A percentile compares a stretch with the other conserved stretches of the same genome.
Conservation (phyloP, 2,888 invertebrate species). For the Liposcelis brunnea region DNA sequence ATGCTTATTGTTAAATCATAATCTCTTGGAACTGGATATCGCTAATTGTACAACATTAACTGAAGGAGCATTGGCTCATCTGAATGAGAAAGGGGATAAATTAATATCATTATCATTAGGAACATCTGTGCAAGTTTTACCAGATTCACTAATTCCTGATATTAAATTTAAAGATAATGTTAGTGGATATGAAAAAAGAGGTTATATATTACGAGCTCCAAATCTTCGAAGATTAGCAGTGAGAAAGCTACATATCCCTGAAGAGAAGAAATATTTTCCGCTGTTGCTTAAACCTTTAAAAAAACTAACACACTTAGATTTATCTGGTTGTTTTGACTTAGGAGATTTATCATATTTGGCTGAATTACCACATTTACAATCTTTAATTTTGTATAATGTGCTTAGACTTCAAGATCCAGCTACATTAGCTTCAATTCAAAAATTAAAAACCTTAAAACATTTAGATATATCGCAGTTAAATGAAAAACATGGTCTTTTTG, state of each 20-base stretch:
- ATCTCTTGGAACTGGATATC: slow-evolving; percentile 54
- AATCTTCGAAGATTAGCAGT: slow-evolving; percentile 36
- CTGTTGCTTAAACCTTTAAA: slow-evolving; percentile 39
- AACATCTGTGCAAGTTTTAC: slow-evolving; percentile 41
- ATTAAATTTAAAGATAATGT: slow-evolving; percentile 5
- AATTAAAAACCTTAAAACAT: slow-evolving; percentile 36
- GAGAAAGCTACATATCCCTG: slow-evolving; percentile 26
- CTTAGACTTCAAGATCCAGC: slow-evolving; percentile 36
- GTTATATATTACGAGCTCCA: slow-evolving; percentile 39
- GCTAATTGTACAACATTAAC: slow-evolving; percentile 54
- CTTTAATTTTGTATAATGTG: slow-evolving; percentile 68
- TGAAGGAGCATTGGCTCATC: slow-evolving; percentile 40
- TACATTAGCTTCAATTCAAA: slow-evolving; percentile 26
- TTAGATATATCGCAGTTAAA: slow-evolving; percentile 71
- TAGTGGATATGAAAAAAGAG: slow-evolving; percentile 21
- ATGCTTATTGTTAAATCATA: slow-evolving; percentile 51
- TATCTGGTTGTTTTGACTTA: slow-evolving; percentile 46
- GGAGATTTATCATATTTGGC: slow-evolving; percentile 48
- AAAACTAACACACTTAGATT: slow-evolving; percentile 48
- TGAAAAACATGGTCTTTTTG: slow-evolving; percentile 53
- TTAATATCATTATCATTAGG: slow-evolving; percentile 54
- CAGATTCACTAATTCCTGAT: slow-evolving; percentile 24
- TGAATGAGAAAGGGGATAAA: slow-evolving; percentile 51
- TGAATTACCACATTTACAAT: slow-evolving; percentile 47
- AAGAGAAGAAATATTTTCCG: slow-evolving; percentile 31